A percentile compares a stretch with the other conserved stretches of the same genome.
These are phyloP conservation scores for Thunnus albacares DNA, from an alignment of 2,797 vertebrate genomes.

Conservation along the genomic window DNA sequence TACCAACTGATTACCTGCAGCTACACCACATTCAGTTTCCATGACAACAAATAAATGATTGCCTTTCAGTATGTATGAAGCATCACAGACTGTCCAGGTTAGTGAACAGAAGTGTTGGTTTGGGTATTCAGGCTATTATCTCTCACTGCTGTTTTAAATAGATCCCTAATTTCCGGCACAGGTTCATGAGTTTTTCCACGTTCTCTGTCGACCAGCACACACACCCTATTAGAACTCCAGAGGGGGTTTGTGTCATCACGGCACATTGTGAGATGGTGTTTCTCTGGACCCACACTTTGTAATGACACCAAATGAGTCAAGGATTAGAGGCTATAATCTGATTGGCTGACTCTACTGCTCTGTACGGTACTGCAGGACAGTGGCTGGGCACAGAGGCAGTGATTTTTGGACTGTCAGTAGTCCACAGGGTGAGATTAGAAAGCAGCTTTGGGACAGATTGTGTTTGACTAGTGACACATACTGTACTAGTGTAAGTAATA, in stretches of 20 bases:
- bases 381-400: neutral
- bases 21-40: too few species aligned
- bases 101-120: too few species aligned
- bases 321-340: neutral
- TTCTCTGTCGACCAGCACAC: neutral
- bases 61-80: too few species aligned
- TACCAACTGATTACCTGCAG: too few species aligned
- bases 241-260: neutral
- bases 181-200: too few species aligned
- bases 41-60: too few species aligned
- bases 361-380: neutral
- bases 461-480: neutral
- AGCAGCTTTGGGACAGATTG: neutral
- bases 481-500: neutral
- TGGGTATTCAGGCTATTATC: too few species aligned
- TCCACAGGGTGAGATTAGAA: slow-evolving; percentile 1
- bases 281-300: neutral
- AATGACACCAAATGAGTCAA: neutral
- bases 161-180: too few species aligned
- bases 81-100: too few species aligned
- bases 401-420: neutral
- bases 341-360: neutral
- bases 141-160: too few species aligned
- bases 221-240: neutral
- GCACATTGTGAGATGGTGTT: too few species aligned